Base-by-base conservation (phyloP, 2,113 vertebrate species). In the Rhizomys pruinosus region DNA sequence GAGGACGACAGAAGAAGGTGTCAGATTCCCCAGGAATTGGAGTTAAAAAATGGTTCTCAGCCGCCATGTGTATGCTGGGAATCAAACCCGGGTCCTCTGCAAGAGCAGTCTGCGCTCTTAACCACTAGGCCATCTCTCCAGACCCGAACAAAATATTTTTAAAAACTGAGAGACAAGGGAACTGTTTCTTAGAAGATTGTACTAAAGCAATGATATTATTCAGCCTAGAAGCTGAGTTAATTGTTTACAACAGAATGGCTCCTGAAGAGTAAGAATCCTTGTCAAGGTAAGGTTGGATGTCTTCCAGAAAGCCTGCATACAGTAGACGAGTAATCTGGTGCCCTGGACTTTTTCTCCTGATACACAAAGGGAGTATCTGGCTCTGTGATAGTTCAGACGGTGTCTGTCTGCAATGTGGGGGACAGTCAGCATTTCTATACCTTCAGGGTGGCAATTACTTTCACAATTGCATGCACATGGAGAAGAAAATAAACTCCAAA, bases 401-500 rank as follows among this genome's bases (percentile, higher is more conserved):
- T 90, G 27, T 71, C 69, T 91, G 25, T 96, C 77, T 91, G 92
- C 97, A 94, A 22, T 13, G n/a, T 85, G 81, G 23, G 59, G 85
- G 74, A 93, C 69, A 90, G 32, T 78, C 7, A 0, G 71, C 95
- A 96, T 97, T 55, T 89, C 90, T 97, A 97, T 96, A 96, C 90
- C 95, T 97, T 96, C 73, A 90, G 84, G 85, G 84, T 97, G 93
- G 97, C 94, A 98, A 98, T 97, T 97, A 92, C 89, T 95, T 98
- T 97, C 94, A 95, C 92, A 98, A 96, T 97, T 98, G 95, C 96
- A 97, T 96, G 74, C 97, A 91, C 74, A 79, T 94, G 84, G 97
- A 97, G 92, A 96, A 94, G 89, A 98, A 98, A 98, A 98, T 96
- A 92, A 7, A 81, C 55, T 95, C 92, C 91, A 98, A 98, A 97